phyloP scores from a whole-genome alignment of 1,140 invertebrate species.

The Panulirus ornatus region DNA sequence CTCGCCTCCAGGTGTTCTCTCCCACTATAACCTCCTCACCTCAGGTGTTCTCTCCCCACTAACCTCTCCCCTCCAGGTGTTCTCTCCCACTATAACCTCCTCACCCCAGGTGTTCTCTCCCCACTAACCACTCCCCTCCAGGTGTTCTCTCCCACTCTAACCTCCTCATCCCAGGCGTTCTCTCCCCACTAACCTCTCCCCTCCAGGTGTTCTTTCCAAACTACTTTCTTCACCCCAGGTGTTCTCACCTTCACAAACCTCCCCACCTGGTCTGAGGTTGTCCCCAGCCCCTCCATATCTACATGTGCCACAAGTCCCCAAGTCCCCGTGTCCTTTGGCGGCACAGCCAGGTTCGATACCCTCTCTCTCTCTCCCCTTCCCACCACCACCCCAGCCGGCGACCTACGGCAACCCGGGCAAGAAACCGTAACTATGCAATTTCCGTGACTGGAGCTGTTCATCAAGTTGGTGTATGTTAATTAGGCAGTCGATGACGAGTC shows the following conservation, averaged over 20 bases:
- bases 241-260: not conserved
- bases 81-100: not conserved
- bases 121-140: not conserved
- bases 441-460: conserved; percentile 60
- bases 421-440: conserved; percentile 59
- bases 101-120: not conserved
- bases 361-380: not conserved
- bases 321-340: too few relatives aligned
- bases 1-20: not conserved
- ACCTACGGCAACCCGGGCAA: not conserved
- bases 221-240: not conserved
- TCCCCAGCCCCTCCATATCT: not conserved
- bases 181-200: not conserved
- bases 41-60: not conserved
- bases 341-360: too few relatives aligned
- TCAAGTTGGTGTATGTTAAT: conserved; percentile 68
- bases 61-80: not conserved
- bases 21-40: not conserved
- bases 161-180: not conserved
- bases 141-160: not conserved
- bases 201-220: not conserved
- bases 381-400: not conserved
- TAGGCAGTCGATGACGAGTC: conserved; percentile 57
- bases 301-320: not conserved
- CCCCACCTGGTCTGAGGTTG: not conserved